Percentiles rank a stretch among this genome's conserved stretches.
These are phyloP conservation scores for Sinhomidia bicolor DNA, from an alignment of 2,888 invertebrate genomes.

Conservation along the genomic window DNA sequence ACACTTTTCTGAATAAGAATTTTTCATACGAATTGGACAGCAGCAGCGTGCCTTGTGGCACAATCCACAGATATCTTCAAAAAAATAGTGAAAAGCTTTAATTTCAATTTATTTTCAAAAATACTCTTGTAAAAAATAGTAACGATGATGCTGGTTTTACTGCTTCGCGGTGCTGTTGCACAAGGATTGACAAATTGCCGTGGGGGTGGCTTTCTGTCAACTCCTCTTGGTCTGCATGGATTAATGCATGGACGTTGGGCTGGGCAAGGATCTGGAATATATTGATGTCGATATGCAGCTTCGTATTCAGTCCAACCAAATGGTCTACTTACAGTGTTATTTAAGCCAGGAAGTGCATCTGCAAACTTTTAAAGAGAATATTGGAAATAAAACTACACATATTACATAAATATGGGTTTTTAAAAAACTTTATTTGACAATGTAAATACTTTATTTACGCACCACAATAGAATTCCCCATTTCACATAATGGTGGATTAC, in stretches of 20 bases:
- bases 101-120: not conserved
- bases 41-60: constrained; percentile 75
- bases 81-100: not conserved
- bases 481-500: constrained; percentile 73
- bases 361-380: constrained; percentile 72
- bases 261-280: constrained; percentile 76
- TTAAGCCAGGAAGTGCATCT: constrained; percentile 77
- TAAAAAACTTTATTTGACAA: too few species aligned
- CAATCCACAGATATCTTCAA: constrained; percentile 75
- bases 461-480: constrained; percentile 79
- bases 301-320: constrained; percentile 80
- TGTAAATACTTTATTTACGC: not conserved
- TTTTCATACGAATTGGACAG: constrained; percentile 68
- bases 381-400: not conserved
- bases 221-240: constrained; percentile 73
- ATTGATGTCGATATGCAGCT: constrained; percentile 78
- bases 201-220: constrained; percentile 68
- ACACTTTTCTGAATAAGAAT: not conserved
- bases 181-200: constrained; percentile 74
- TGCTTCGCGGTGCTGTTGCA: constrained; percentile 55
- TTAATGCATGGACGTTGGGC: constrained; percentile 70
- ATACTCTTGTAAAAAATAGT: too few species aligned
- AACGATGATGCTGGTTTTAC: constrained; percentile 46
- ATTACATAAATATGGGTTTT: too few species aligned
- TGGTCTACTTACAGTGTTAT: constrained; percentile 76